Conservation (phyloP, 2,113 vertebrate species). For the Thomomys bottae region DNA sequence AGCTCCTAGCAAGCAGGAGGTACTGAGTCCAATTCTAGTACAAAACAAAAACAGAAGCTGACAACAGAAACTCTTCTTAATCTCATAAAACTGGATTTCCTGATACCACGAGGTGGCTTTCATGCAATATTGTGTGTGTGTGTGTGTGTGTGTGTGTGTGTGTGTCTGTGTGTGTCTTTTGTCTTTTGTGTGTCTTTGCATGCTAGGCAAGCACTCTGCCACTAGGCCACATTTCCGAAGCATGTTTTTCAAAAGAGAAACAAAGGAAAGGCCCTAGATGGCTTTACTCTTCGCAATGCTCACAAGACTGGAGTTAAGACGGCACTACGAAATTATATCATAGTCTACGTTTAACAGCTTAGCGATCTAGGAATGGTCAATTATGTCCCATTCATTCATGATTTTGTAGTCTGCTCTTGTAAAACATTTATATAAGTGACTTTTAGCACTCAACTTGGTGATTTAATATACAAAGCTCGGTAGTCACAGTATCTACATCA, state of each 20-base stretch:
- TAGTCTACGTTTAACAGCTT: slow-evolving; percentile 70
- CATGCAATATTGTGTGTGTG: background rate
- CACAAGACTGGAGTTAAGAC: slow-evolving; percentile 61
- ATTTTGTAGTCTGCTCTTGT: slow-evolving; percentile 73
- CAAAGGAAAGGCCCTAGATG: slow-evolving; percentile 68
- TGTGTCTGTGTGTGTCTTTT: background rate
- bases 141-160: background rate
- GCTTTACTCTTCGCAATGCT: slow-evolving; percentile 59
- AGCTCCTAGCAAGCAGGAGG: too few relatives aligned
- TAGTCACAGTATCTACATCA: slow-evolving; percentile 77
- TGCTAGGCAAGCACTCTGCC: too few relatives aligned
- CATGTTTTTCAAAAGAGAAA: slow-evolving; percentile 37
- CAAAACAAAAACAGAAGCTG: too few relatives aligned
- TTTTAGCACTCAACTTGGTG: slow-evolving; percentile 61
- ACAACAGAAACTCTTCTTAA: background rate
- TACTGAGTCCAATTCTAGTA: too few relatives aligned
- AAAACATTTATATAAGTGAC: slow-evolving; percentile 73
- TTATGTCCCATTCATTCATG: slow-evolving; percentile 64
- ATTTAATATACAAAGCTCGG: slow-evolving; percentile 77
- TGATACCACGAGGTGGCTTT: background rate
- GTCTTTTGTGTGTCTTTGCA: too few relatives aligned
- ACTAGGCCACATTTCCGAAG: too few relatives aligned
- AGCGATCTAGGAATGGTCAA: slow-evolving; percentile 69
- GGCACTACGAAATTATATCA: slow-evolving; percentile 41
- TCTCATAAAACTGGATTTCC: background rate